Conservation (phyloP, 2,888 invertebrate species). For the Pasiphila rectangulata region DNA sequence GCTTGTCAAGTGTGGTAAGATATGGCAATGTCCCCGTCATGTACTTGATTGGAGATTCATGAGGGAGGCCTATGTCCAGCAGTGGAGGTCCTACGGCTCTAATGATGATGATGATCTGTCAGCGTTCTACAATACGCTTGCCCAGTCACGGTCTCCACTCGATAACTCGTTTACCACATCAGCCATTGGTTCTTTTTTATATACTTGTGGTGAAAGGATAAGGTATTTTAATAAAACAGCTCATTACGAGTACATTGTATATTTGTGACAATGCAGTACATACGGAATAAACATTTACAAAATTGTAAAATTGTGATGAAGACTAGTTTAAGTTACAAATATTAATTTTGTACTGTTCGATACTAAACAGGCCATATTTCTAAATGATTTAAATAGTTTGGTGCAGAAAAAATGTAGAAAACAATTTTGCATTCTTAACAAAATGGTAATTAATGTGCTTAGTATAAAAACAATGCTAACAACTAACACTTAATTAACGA, state of each 20-base stretch:
- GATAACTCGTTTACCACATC: no score
- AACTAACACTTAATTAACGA: constrained; percentile 28
- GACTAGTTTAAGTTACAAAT: constrained; percentile 49
- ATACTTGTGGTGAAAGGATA: no score
- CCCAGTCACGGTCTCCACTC: no score
- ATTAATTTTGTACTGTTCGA: constrained; percentile 32
- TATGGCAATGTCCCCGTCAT: no score
- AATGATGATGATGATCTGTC: no score
- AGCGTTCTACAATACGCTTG: no score
- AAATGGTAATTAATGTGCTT: constrained; percentile 18
- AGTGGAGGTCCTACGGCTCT: no score
- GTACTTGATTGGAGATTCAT: no score
- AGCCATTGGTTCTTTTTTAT: no score
- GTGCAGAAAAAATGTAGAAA: constrained; percentile 5
- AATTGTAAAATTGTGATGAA: constrained; percentile 66
- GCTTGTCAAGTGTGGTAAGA: no score
- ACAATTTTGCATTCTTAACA: constrained; percentile 17
- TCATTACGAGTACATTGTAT: constrained; percentile 66
- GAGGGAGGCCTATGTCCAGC: no score
- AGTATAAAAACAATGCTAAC: constrained; percentile 33
- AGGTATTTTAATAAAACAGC: constrained; percentile 41
- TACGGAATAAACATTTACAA: constrained; percentile 61
- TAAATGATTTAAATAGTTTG: constrained; percentile 8
- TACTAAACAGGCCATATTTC: constrained; percentile 5
- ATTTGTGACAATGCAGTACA: constrained; percentile 76